Conservation (phyloP, 1,140 invertebrate species). For the Drosophila subobscura region DNA sequence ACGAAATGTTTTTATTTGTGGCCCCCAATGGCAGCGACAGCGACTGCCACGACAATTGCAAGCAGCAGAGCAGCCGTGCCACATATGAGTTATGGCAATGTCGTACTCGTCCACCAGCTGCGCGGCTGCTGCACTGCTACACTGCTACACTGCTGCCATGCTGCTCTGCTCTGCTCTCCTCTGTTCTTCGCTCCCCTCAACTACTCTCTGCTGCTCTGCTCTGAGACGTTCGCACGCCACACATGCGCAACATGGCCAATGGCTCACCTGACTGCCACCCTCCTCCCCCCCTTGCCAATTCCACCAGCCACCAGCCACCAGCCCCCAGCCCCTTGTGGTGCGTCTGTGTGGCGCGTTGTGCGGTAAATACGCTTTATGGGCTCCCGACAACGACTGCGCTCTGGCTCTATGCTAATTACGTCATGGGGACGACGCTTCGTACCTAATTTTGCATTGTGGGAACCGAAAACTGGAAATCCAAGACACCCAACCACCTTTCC, state of each 20-base stretch:
- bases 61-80: slow-evolving; percentile 28
- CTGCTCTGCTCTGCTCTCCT: neutral
- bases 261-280: slow-evolving; percentile 59
- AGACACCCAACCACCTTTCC: slow-evolving; percentile 45
- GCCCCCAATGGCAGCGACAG: slow-evolving; percentile 34
- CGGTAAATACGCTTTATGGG: slow-evolving; percentile 81
- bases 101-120: slow-evolving; percentile 49
- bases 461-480: slow-evolving; percentile 83
- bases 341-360: slow-evolving; percentile 73
- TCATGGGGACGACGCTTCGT: slow-evolving; percentile 83
- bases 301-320: slow-evolving; percentile 1
- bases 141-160: neutral
- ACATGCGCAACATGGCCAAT: slow-evolving; percentile 70
- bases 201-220: slow-evolving; percentile 26
- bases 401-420: slow-evolving; percentile 83
- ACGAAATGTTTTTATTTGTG: slow-evolving; percentile 80
- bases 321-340: slow-evolving; percentile 31
- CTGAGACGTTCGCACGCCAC: slow-evolving; percentile 67
- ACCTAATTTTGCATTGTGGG: slow-evolving; percentile 83
- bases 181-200: slow-evolving; percentile 1
- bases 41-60: slow-evolving; percentile 54
- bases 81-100: slow-evolving; percentile 66
- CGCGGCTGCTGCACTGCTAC: neutral
- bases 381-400: slow-evolving; percentile 66
- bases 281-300: neutral